phyloP scores from a whole-genome alignment of 2,113 vertebrate species.

The Hirundichthys speculiger region DNA sequence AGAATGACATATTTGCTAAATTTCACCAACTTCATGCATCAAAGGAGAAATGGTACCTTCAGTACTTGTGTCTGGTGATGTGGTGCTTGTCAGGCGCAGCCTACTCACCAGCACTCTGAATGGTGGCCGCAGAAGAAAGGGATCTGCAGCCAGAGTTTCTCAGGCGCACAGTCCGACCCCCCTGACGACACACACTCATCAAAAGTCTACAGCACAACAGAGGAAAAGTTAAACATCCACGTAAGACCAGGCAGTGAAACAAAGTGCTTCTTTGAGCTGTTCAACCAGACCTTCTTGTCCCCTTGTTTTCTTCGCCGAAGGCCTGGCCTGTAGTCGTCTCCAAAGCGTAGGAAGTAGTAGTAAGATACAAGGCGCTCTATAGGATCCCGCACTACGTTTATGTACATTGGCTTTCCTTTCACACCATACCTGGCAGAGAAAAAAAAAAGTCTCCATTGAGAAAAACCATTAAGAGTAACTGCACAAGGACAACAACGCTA shows the following conservation, averaged over 20 bases:
- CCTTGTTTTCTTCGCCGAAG: conserved; percentile 94
- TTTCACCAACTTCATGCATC: too few relatives aligned
- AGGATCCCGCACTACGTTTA: conserved; percentile 97
- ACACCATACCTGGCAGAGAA: conserved; percentile 85
- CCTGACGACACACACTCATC: conserved; percentile 96
- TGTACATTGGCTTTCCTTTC: conserved; percentile 93
- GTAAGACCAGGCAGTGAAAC: too few relatives aligned
- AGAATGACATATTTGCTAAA: too few relatives aligned
- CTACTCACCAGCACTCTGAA: conserved; percentile 95
- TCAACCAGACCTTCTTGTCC: conserved; percentile 92
- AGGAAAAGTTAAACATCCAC: not conserved
- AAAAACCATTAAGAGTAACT: conserved; percentile 65
- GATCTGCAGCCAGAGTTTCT: conserved; percentile 99
- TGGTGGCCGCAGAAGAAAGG: conserved; percentile 98
- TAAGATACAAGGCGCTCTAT: conserved; percentile 98
- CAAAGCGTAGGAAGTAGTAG: conserved; percentile 97
- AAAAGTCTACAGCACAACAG: conserved; percentile 86
- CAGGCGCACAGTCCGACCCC: conserved; percentile 96
- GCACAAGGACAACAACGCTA: conserved; percentile 64
- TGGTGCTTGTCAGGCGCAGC: not conserved
- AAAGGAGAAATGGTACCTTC: too few relatives aligned
- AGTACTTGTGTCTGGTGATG: too few relatives aligned
- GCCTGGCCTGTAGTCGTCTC: conserved; percentile 96
- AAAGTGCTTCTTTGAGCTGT: too few relatives aligned
- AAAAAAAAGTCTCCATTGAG: conserved; percentile 7